Percentiles rank a stretch among this genome's conserved stretches.
Evolutionary conservation across 2,888 invertebrate species (phyloP).

Genomic region (Cantharis nigra): DNA sequence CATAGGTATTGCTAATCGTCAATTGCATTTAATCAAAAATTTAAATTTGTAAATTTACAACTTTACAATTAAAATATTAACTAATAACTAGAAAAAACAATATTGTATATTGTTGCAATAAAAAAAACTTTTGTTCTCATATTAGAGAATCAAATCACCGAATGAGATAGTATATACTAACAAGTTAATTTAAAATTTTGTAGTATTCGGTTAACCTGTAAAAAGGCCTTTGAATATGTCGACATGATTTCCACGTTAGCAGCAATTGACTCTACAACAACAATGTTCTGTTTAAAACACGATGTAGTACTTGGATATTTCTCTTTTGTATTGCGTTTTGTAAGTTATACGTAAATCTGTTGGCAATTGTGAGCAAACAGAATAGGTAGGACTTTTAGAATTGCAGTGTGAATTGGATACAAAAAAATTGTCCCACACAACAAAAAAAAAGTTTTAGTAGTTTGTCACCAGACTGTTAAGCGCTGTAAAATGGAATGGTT

Average conservation of each 20-base stretch:
- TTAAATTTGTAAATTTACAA: too few species aligned
- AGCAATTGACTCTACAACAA: neutral
- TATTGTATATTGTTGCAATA: neutral
- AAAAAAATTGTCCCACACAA: neutral
- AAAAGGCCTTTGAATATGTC: neutral
- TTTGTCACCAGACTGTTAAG: neutral
- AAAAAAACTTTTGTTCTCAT: neutral
- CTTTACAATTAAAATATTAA: too few species aligned
- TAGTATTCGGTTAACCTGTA: neutral
- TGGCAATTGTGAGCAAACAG: neutral
- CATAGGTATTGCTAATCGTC: too few species aligned
- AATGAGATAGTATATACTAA: neutral
- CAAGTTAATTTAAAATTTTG: neutral
- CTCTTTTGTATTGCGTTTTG: neutral
- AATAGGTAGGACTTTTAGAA: neutral
- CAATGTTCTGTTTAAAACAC: neutral
- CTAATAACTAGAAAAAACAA: too few species aligned
- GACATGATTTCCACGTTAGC: neutral
- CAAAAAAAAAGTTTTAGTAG: neutral
- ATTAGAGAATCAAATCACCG: neutral
- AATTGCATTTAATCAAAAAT: too few species aligned
- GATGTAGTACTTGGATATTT: neutral
- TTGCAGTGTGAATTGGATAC: neutral
- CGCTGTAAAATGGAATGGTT: neutral
- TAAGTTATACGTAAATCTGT: neutral